Evolutionary conservation across 2,888 invertebrate species (phyloP), one percentile per base, ranked within the genome.

Genomic region (Thymelicus acteon): DNA sequence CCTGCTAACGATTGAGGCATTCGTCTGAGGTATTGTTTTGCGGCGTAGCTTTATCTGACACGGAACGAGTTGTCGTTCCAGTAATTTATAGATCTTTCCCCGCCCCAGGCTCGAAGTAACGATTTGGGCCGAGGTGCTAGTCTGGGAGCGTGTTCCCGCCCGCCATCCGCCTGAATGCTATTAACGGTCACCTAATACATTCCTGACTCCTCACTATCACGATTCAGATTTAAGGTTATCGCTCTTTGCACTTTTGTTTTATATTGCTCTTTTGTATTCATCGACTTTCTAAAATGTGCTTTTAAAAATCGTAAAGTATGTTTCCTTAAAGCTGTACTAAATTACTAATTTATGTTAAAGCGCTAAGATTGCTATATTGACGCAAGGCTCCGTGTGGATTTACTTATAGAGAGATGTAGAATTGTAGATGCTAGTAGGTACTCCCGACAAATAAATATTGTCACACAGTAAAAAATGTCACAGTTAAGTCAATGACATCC

Each of bases 71-170:
- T 92, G 91, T 91, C 92, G 90, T 92, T 91, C 78, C 84, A 84
- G 88, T 92, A 91, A 92, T 92, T 92, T 92, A 93, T 93, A 91
- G 92, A 90, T 88, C 83, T 89, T 87, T 86, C 87, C 86, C 90
- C 90, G 91, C 91, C 90, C 85, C 88, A 79, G 87, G 90, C 88
- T 80, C 79, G 78, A 81, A 84, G 84, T 85, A 86, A 86, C 88
- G 85, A 86, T 86, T 86, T 79, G 84, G 82, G 80, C 80, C 81
- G 84, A 82, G 81, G 80, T 86, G 82, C 83, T 80, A 78, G 81
- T 78, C 81, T 79, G 80, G 78, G 80, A 79, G 79, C 80, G 80
- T 77, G 80, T 78, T 76, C 76, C 79, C 79, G 78, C 79, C 79
- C 80, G 78, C 79, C 76, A 80, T 79, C 72, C 76, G 79, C 73